Evolutionary conservation across 2,888 invertebrate genomes (phyloP).

Genomic region (Luperina testacea): DNA sequence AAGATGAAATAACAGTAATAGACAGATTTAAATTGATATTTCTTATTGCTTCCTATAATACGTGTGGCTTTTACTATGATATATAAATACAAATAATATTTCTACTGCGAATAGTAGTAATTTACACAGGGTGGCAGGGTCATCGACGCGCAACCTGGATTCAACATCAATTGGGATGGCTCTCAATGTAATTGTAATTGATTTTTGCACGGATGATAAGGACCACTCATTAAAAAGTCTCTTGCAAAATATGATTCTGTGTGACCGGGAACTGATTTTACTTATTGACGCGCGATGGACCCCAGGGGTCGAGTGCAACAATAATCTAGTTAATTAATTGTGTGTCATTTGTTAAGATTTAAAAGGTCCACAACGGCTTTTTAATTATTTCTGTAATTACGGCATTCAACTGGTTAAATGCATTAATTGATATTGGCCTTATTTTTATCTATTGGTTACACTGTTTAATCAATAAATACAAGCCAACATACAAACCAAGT

Average conservation of each 20-base stretch:
- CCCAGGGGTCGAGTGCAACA: neutral
- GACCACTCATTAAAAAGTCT: neutral
- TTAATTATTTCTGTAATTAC: too few species aligned
- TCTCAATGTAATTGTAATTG: constrained; percentile 8
- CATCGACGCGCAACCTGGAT: neutral
- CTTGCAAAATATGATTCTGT: neutral
- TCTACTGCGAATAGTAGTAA: neutral
- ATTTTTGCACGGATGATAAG: constrained; percentile 1
- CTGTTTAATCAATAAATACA: too few species aligned
- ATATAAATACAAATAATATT: too few species aligned
- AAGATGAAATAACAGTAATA: neutral
- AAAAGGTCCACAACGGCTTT: neutral
- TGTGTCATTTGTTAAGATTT: neutral
- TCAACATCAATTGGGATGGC: constrained; percentile 12
- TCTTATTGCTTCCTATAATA: neutral
- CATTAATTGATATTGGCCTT: neutral
- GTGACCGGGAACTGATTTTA: neutral
- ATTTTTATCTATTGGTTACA: too few species aligned
- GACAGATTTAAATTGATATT: neutral
- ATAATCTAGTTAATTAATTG: neutral
- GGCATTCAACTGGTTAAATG: neutral
- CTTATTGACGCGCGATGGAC: neutral
- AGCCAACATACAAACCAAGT: neutral
- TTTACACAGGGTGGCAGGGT: neutral
- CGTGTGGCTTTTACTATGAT: neutral